Base-by-base conservation (phyloP, 2,113 vertebrate species). In the Grammomys dolichurus region DNA sequence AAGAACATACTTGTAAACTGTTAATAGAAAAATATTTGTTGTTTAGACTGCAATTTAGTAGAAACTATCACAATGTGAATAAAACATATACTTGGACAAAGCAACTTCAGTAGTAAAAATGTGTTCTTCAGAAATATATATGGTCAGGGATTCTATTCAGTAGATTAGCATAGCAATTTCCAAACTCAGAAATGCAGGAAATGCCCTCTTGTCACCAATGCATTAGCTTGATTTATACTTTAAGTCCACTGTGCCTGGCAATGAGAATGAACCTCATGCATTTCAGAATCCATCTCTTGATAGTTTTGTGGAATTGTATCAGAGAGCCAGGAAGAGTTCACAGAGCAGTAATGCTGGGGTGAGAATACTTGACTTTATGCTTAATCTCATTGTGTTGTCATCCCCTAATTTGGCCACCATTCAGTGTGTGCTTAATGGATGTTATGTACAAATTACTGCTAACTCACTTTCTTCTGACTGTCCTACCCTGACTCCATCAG, bases 191-290 rank as follows among this genome's bases (percentile, higher is more conserved):
- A 82, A 91, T 73, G 46, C 16, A 96, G 90, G 72, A 86, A 92
- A 77, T 22, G 33, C 75, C 43, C 17, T 85, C 24, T 88, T 88
- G n/a, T 89, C 36, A 28, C 22, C 54, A 5, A 4, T 56, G 54
- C 43, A 46, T 48, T 3, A 51, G 51, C 16, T 51, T 86, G 63
- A 86, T 48, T 69, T 51, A 51, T 93, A 89, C n/a, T 51, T 96
- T 58, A 93, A 93, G 19, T 20, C 36, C 46, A 90, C 93, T 48
- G 28, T 24, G 67, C 72, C 67, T 95, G 73, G 89, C 78, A 89
- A 46, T 56, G 87, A 93, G 96, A 90, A 90, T 89, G 92, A 95
- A 93, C 89, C 70, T 82, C 93, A 69, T 65, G 95, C 65, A 93
- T 91, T 93, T 89, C 65, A 91, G 36, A 43, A 88, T 56, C 78